phyloP scores from a whole-genome alignment of 2,888 invertebrate species.

The Eremobia ochroleuca region DNA sequence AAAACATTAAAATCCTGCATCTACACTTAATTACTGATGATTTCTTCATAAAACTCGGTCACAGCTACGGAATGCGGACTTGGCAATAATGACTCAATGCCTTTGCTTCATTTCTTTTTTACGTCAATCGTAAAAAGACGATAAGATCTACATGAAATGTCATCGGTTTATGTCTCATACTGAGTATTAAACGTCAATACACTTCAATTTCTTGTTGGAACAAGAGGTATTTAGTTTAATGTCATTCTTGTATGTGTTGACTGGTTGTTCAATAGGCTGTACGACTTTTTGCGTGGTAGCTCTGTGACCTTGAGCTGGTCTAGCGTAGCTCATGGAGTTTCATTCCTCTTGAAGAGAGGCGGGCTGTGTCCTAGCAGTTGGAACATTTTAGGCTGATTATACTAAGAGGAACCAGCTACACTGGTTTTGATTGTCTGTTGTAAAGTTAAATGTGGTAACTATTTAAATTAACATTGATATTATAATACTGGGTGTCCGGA shows the following conservation, averaged over 20 bases:
- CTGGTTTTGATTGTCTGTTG: no score
- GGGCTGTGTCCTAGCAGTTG: no score
- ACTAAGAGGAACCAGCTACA: background rate
- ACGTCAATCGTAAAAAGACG: conserved; percentile 62
- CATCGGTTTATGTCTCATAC: conserved; percentile 34
- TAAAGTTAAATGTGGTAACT: no score
- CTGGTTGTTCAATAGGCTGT: background rate
- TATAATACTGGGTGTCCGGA: no score
- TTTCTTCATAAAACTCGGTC: conserved; percentile 6
- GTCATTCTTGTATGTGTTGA: background rate
- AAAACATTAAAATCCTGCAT: background rate
- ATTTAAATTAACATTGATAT: no score
- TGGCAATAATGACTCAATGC: conserved; percentile 55
- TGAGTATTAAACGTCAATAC: conserved; percentile 37
- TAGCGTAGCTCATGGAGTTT: background rate
- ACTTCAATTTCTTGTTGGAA: conserved; percentile 37
- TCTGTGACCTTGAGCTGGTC: background rate
- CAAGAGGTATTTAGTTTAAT: conserved; percentile 4
- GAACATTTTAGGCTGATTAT: no score
- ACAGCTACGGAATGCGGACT: conserved; percentile 29
- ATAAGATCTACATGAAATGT: conserved; percentile 43
- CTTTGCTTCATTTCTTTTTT: conserved; percentile 54
- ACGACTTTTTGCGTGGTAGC: background rate
- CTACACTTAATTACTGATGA: conserved; percentile 1
- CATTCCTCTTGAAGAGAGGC: no score